Base-by-base conservation (phyloP, 2,113 vertebrate species). In the Engraulis encrasicolus region DNA sequence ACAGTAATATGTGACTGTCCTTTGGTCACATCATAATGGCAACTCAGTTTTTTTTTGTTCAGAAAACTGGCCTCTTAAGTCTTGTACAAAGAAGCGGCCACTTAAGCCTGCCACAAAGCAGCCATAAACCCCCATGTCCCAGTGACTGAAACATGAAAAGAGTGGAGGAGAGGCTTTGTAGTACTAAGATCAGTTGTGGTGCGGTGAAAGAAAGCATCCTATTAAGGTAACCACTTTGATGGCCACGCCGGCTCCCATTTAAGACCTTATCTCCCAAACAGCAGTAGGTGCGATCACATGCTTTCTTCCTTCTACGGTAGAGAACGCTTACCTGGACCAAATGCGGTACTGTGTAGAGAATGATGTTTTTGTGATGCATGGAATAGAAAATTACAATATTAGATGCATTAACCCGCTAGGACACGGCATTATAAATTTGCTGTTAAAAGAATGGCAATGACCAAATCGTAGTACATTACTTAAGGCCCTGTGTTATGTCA, bases 71-170 rank as follows among this genome's bases (percentile, higher is more conserved):
- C 82, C 93, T 93, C 90, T 94, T 93, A 89, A 89, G 90, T 90
- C 84, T 45, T 81, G 87, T 89, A 94, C 91, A 94, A 94, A 93
- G 87, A 90, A 82, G 50, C 79, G 88, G 87, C 92, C 93, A 92
- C 92, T 94, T 94, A 92, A 74, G 15, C 66, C 91, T 85, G 89
- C 84, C 87, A 91, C 89, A 90, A 82, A 89, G 88, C 91, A 45
- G 84, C 91, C 90, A 89, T 15, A 23, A 5, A 23, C 66, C 88
- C 90, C 80, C 92, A 91, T 89, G 92, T 91, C 92, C 92, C 88
- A 92, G 92, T 93, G 92, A 90, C 91, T 91, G 90, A 93, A 91
- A 95, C 92, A 95, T 95, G 93, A 95, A 95, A 95, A 94, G 93
- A 92, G 88, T 85, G 83, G 31, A 89, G 91, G 89, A 78, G 85